These are phyloP conservation scores for Toxostoma redivivum DNA, from an alignment of 2,113 vertebrate genomes.

Conservation along the genomic window DNA sequence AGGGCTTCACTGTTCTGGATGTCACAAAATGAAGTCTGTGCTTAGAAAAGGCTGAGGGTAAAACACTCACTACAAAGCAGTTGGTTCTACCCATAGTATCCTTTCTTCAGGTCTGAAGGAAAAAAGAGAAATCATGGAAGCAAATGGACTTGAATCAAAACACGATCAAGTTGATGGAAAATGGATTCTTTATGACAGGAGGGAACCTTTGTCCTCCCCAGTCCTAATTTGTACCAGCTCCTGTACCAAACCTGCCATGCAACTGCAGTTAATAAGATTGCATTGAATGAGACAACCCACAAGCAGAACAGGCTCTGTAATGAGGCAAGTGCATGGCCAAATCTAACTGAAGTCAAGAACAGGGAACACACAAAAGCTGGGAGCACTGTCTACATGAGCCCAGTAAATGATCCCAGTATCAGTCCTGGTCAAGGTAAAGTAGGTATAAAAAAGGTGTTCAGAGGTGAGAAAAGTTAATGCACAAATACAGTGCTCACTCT, in stretches of 20 bases:
- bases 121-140: not conserved
- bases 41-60: not conserved
- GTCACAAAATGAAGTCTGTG: not conserved
- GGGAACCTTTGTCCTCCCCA: not conserved
- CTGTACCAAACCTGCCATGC: not conserved
- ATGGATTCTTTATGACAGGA: not conserved
- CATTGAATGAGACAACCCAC: not conserved
- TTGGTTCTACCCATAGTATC: not conserved
- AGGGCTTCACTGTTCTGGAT: not conserved
- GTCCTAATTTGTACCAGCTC: not conserved
- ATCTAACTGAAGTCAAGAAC: not conserved
- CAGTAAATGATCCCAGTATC: not conserved
- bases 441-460: not conserved
- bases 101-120: not conserved
- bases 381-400: not conserved
- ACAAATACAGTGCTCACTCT: conserved; percentile 24
- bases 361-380: not conserved
- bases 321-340: not conserved
- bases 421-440: not conserved
- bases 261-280: not conserved
- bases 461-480: conserved; percentile 51
- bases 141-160: not conserved
- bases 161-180: not conserved
- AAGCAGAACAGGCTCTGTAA: conserved; percentile 29
- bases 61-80: not conserved